These are phyloP conservation scores for Hyles euphorbiae DNA, from an alignment of 1,140 invertebrate species.

Conservation along the genomic window DNA sequence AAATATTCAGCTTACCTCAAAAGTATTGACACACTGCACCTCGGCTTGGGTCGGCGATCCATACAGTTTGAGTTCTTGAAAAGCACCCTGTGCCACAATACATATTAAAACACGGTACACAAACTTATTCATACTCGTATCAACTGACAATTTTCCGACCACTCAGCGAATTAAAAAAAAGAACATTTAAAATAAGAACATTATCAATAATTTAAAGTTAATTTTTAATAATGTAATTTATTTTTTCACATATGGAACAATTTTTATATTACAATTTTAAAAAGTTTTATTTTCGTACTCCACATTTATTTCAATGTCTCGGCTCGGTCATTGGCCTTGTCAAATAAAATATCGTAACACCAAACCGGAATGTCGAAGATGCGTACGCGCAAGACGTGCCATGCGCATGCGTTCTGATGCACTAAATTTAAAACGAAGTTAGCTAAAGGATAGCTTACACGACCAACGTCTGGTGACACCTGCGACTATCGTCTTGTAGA, in stretches of 20 bases:
- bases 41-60: slow-evolving; percentile 80
- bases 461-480: slow-evolving; percentile 26
- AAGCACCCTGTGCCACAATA: slow-evolving; percentile 81
- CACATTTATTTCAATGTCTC: too few species aligned
- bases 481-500: slow-evolving; percentile 14
- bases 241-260: not conserved
- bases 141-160: slow-evolving; percentile 46
- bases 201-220: not conserved
- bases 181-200: not conserved
- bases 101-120: slow-evolving; percentile 45
- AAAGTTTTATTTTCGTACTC: not conserved
- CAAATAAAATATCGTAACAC: slow-evolving; percentile 4
- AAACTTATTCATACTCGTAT: slow-evolving; percentile 28
- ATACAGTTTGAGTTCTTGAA: slow-evolving; percentile 85
- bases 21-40: slow-evolving; percentile 80
- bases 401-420: slow-evolving; percentile 37
- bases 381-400: slow-evolving; percentile 36
- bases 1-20: slow-evolving; percentile 64
- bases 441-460: slow-evolving; percentile 24
- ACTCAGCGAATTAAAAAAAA: slow-evolving; percentile 4
- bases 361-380: slow-evolving; percentile 25
- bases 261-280: not conserved
- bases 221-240: slow-evolving; percentile 1
- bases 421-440: slow-evolving; percentile 55
- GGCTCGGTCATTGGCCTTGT: not conserved